Evolutionary conservation across 2,113 vertebrate species (phyloP).

Genomic region (Mesembrinibis cayennensis): DNA sequence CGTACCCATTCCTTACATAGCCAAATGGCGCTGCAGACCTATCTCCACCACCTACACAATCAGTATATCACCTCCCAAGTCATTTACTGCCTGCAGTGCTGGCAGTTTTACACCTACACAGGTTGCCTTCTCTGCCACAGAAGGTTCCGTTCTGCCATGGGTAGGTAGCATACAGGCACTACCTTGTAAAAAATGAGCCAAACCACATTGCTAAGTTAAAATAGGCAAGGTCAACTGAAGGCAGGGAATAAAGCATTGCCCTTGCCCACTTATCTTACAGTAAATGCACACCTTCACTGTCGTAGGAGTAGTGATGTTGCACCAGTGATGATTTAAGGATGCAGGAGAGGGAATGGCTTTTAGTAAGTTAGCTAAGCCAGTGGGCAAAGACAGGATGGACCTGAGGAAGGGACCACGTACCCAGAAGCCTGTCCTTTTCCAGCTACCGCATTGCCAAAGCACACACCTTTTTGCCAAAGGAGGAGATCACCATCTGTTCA

Average conservation of each 20-base stretch:
- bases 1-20: not conserved
- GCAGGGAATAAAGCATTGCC: not conserved
- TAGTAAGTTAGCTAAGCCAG: rapidly evolving
- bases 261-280: not conserved
- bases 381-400: too few species aligned
- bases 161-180: not conserved
- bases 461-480: not conserved
- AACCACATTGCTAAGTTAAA: not conserved
- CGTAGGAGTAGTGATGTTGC: not conserved
- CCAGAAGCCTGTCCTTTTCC: not conserved
- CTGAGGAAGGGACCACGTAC: rapidly evolving
- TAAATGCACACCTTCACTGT: not conserved
- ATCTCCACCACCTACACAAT: not conserved
- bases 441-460: not conserved
- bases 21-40: not conserved
- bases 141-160: not conserved
- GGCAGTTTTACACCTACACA: not conserved
- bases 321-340: not conserved
- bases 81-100: not conserved
- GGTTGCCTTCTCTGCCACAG: not conserved
- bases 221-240: not conserved
- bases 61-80: not conserved
- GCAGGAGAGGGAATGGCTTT: not conserved
- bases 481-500: not conserved
- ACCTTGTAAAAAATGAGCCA: not conserved